phyloP scores from a whole-genome alignment of 2,113 vertebrate genomes.

The Chlorodrepanis virens region DNA sequence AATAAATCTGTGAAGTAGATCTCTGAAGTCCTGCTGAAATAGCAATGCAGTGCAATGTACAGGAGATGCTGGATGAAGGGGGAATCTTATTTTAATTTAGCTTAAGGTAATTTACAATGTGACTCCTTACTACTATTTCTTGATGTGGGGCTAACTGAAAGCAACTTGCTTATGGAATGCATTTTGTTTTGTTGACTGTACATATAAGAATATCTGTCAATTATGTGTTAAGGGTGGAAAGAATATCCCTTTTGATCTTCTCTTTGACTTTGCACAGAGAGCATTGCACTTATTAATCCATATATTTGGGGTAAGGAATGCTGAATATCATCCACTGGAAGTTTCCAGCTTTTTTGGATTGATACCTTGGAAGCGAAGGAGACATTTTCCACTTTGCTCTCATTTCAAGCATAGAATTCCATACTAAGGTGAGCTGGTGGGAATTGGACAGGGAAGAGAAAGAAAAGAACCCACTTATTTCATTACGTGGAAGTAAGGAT shows the following conservation, averaged over 20 bases:
- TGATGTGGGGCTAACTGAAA: neutral
- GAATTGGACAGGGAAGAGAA: neutral
- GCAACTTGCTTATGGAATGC: neutral
- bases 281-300: neutral
- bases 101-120: neutral
- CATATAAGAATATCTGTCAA: neutral
- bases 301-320: neutral
- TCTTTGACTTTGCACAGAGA: neutral
- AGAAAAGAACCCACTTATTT: neutral
- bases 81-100: neutral
- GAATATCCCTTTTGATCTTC: neutral
- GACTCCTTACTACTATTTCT: neutral
- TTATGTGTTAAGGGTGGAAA: neutral
- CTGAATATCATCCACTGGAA: neutral
- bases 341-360: neutral
- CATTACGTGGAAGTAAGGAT: neutral
- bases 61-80: neutral
- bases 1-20: neutral
- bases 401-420: neutral
- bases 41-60: neutral
- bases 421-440: neutral
- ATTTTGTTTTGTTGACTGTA: neutral
- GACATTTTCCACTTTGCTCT: neutral
- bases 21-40: neutral
- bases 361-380: neutral